These are phyloP conservation scores for Miniopterus natalensis DNA, from an alignment of 2,113 vertebrate species.

Conservation along the genomic window DNA sequence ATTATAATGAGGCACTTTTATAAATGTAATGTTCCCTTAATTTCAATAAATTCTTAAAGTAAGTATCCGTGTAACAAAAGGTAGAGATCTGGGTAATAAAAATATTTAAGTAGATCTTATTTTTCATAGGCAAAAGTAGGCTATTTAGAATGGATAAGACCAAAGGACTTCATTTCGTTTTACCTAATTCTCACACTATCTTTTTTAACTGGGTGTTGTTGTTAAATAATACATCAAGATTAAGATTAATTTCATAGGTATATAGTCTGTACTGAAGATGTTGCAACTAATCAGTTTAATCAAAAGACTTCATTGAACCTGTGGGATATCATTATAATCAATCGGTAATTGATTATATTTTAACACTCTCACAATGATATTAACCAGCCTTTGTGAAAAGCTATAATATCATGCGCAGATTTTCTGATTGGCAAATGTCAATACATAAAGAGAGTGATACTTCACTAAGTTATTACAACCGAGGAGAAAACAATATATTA, in stretches of 20 bases:
- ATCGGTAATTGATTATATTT: slow-evolving; percentile 45
- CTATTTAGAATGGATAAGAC: neutral
- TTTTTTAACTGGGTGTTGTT: neutral
- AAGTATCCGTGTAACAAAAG: neutral
- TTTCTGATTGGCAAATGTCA: slow-evolving; percentile 52
- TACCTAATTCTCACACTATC: neutral
- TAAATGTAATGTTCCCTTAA: neutral
- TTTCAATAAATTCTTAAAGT: slow-evolving; percentile 20
- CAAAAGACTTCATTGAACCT: neutral
- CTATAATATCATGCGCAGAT: slow-evolving; percentile 16
- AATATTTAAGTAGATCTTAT: neutral
- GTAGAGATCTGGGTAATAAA: neutral
- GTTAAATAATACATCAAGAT: neutral
- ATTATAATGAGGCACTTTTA: neutral
- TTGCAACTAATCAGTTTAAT: slow-evolving; percentile 24
- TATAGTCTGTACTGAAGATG: neutral
- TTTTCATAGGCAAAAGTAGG: neutral
- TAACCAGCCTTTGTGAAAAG: neutral
- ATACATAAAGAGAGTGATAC: neutral
- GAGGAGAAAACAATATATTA: slow-evolving; percentile 2
- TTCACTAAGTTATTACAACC: neutral
- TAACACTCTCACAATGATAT: slow-evolving; percentile 38
- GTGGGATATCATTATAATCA: slow-evolving; percentile 22
- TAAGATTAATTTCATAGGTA: neutral
- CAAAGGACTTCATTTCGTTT: neutral